Conservation (phyloP, 2,888 invertebrate genomes). For the Rhamphomyia laevipes region DNA sequence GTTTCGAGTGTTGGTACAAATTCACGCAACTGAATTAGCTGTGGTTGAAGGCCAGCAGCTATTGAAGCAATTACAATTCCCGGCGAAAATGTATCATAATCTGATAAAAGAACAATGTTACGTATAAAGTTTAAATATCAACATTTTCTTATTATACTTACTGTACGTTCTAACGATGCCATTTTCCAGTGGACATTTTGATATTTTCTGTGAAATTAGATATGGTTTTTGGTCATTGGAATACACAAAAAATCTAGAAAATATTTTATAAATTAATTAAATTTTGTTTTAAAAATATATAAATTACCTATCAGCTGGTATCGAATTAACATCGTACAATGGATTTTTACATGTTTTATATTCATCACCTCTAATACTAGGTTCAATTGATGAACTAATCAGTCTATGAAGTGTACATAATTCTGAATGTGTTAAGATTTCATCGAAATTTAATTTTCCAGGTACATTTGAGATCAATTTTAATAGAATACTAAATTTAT, state of each 20-base stretch:
- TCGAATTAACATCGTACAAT: conserved; percentile 26
- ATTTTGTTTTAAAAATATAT: conserved; percentile 1
- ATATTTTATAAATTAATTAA: not conserved
- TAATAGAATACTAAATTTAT: conserved; percentile 46
- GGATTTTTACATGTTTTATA: conserved; percentile 36
- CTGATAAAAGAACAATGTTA: conserved; percentile 2
- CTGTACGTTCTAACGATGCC: conserved; percentile 48
- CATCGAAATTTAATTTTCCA: conserved; percentile 24
- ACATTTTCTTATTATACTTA: not conserved
- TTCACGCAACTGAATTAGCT: conserved; percentile 42
- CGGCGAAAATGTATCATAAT: conserved; percentile 48
- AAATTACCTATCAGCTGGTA: not conserved
- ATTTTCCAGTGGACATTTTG: conserved; percentile 49
- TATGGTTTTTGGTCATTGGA: conserved; percentile 1
- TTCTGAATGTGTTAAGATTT: conserved; percentile 38
- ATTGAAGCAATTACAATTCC: conserved; percentile 48
- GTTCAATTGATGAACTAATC: conserved; percentile 46
- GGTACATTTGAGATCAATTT: conserved; percentile 44
- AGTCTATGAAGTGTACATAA: conserved; percentile 44
- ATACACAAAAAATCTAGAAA: conserved; percentile 3
- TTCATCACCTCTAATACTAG: conserved; percentile 49
- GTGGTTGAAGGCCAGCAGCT: conserved; percentile 48
- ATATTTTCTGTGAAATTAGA: conserved; percentile 9
- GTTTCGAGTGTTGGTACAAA: conserved; percentile 23
- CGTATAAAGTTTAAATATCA: no score